These are phyloP conservation scores for Clarias macrocephalus DNA, from an alignment of 2,113 vertebrate species.

Conservation along the genomic window DNA sequence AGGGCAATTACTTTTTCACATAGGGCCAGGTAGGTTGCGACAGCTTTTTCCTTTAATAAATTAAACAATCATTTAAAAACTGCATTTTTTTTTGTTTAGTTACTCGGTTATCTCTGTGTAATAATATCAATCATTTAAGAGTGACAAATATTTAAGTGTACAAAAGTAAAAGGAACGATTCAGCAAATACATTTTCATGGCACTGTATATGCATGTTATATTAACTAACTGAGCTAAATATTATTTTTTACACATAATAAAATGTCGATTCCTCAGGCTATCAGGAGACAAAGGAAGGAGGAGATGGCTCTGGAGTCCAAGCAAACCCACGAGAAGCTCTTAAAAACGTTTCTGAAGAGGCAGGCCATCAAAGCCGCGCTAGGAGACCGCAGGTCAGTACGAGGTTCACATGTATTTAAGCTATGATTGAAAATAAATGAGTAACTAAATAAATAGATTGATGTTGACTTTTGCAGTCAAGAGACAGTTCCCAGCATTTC, in stretches of 20 bases:
- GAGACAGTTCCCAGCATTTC: slow-evolving; percentile 85
- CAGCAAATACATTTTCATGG: too few relatives aligned
- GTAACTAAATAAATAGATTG: background rate
- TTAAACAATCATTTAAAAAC: too few relatives aligned
- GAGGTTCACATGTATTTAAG: background rate
- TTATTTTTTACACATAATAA: background rate
- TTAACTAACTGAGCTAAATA: background rate
- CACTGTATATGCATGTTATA: too few relatives aligned
- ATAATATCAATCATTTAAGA: too few relatives aligned
- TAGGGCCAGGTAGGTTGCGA: too few relatives aligned
- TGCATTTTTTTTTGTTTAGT: too few relatives aligned
- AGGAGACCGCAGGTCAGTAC: slow-evolving; percentile 74
- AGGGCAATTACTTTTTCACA: too few relatives aligned
- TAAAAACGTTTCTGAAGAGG: slow-evolving; percentile 90
- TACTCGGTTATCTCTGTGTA: too few relatives aligned
- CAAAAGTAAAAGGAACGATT: too few relatives aligned
- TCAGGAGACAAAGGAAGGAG: slow-evolving; percentile 89
- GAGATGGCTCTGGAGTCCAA: slow-evolving; percentile 78
- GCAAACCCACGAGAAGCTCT: slow-evolving; percentile 87
- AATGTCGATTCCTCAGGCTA: slow-evolving; percentile 69
- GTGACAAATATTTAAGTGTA: too few relatives aligned
- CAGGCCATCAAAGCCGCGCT: slow-evolving; percentile 88
- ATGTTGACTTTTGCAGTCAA: slow-evolving; percentile 64
- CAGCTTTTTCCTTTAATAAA: too few relatives aligned
- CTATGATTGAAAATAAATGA: background rate